phyloP scores from a whole-genome alignment of 2,888 invertebrate species.

The Coenonympha glycerion region DNA sequence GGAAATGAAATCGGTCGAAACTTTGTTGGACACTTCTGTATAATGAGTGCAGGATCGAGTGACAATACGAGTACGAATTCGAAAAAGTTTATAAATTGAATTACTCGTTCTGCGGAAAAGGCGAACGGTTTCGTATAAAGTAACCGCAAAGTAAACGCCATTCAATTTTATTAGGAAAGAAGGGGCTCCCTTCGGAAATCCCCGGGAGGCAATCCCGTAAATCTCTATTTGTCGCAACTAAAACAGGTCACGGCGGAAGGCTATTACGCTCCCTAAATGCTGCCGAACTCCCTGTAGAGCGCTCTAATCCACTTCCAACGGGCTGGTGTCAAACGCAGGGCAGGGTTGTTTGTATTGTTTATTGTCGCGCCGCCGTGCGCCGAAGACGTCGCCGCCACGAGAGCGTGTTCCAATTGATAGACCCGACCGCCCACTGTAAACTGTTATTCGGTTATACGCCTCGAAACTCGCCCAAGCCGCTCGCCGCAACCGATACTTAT shows the following conservation, averaged over 20 bases:
- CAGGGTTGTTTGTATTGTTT: constrained; percentile 75
- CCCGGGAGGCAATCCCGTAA: constrained; percentile 66
- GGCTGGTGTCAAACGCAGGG: constrained; percentile 75
- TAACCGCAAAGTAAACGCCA: constrained; percentile 62
- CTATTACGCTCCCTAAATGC: constrained; percentile 75
- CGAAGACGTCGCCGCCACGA: constrained; percentile 56
- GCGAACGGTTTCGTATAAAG: constrained; percentile 43
- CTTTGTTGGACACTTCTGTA: constrained; percentile 50
- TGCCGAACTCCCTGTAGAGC: constrained; percentile 71
- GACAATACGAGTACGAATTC: constrained; percentile 39
- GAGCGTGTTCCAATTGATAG: constrained; percentile 67
- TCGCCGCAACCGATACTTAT: constrained; percentile 47
- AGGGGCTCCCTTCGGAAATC: constrained; percentile 56
- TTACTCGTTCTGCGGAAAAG: constrained; percentile 30
- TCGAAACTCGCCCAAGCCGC: too few species aligned
- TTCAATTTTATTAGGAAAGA: constrained; percentile 65
- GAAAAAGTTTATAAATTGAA: constrained; percentile 26
- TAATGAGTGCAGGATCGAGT: constrained; percentile 49
- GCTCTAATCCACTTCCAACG: constrained; percentile 73
- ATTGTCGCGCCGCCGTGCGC: constrained; percentile 69
- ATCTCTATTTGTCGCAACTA: constrained; percentile 76
- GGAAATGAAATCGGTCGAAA: constrained; percentile 62
- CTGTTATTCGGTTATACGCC: constrained; percentile 23
- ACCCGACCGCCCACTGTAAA: constrained; percentile 25
- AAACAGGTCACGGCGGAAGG: constrained; percentile 74